A percentile compares a stretch with the other conserved stretches of the same genome.
Conservation (phyloP, 1,140 invertebrate species). For the Eriosoma lanigerum region DNA sequence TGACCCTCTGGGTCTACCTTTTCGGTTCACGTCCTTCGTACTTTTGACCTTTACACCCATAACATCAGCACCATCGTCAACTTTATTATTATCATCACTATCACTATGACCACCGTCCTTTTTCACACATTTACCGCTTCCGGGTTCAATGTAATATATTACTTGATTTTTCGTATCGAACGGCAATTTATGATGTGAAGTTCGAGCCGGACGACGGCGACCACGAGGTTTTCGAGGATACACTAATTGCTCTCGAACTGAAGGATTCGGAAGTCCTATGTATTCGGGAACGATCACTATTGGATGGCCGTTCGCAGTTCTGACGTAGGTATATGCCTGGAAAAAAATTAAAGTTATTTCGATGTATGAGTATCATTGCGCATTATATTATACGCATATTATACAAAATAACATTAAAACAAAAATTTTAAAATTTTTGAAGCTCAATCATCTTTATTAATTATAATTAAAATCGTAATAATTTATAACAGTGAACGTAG, state of each 20-base stretch:
- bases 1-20: slow-evolving; percentile 45
- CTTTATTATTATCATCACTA: too few species aligned
- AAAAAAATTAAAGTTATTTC: neutral
- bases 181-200: neutral
- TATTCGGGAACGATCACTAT: neutral
- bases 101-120: neutral
- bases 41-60: too few species aligned
- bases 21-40: neutral
- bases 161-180: neutral
- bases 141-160: neutral
- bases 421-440: too few species aligned
- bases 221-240: neutral
- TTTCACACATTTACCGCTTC: neutral
- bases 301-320: neutral
- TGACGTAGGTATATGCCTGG: neutral
- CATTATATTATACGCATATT: too few species aligned
- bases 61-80: too few species aligned
- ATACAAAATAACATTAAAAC: too few species aligned
- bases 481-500: too few species aligned
- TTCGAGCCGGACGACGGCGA: neutral
- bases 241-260: neutral
- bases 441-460: too few species aligned
- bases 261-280: too few species aligned
- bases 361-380: too few species aligned
- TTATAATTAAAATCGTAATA: too few species aligned